Conservation (phyloP, 2,888 invertebrate genomes). For the Lochmaea crataegi region DNA sequence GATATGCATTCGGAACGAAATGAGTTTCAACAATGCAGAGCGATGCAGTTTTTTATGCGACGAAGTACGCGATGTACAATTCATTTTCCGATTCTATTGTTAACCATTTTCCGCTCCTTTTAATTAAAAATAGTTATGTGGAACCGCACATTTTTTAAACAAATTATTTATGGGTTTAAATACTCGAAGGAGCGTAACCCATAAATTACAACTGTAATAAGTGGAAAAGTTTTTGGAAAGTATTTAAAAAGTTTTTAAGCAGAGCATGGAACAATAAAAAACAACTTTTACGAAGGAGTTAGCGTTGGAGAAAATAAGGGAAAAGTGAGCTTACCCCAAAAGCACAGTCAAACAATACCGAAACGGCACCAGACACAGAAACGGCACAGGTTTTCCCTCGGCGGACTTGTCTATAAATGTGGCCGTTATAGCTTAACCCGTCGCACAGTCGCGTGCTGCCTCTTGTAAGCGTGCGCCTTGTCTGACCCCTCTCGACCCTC, state of each 20-base stretch:
- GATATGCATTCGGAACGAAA: slow-evolving; percentile 41
- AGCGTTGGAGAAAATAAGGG: slow-evolving; percentile 15
- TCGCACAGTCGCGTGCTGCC: slow-evolving; percentile 64
- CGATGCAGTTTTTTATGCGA: slow-evolving; percentile 42
- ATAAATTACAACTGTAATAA: slow-evolving; percentile 37
- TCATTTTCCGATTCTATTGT: slow-evolving; percentile 50
- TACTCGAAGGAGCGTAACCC: slow-evolving; percentile 27
- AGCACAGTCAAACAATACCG: slow-evolving; percentile 52
- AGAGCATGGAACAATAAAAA: slow-evolving; percentile 37
- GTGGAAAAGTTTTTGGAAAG: slow-evolving; percentile 36
- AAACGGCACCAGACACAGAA: slow-evolving; percentile 42
- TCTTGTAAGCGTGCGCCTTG: slow-evolving; percentile 66
- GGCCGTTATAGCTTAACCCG: slow-evolving; percentile 61
- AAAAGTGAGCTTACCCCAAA: slow-evolving; percentile 46
- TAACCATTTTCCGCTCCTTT: slow-evolving; percentile 44
- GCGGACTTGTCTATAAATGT: slow-evolving; percentile 60
- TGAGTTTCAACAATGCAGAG: slow-evolving; percentile 48
- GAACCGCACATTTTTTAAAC: slow-evolving; percentile 47
- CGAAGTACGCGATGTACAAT: slow-evolving; percentile 48
- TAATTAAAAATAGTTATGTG: slow-evolving; percentile 49
- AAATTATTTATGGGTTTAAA: slow-evolving; percentile 51
- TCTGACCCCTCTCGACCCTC: slow-evolving; percentile 66
- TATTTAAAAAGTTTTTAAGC: slow-evolving; percentile 38
- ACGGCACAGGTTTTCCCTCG: slow-evolving; percentile 53
- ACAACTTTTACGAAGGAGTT: slow-evolving; percentile 14